These are phyloP conservation scores for Zaprionus tsacasi DNA, from an alignment of 1,140 invertebrate genomes.

Conservation along the genomic window DNA sequence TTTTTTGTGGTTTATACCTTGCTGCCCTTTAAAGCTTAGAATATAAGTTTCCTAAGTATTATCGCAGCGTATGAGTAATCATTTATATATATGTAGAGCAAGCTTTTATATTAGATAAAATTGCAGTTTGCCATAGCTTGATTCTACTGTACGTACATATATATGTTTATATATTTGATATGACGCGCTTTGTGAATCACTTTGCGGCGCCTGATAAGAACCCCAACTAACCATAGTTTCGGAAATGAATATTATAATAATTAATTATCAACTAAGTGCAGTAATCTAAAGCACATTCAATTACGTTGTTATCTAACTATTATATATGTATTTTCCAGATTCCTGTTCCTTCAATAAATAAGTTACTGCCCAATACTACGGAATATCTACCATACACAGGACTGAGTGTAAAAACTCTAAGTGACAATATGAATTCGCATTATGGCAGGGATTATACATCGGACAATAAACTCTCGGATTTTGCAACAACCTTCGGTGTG, in stretches of 20 bases:
- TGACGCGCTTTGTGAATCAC: constrained; percentile 33
- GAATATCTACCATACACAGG: constrained; percentile 91
- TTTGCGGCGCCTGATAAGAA: constrained; percentile 23
- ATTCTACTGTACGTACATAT: not conserved
- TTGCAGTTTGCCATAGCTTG: not conserved
- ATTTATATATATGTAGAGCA: not conserved
- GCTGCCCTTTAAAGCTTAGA: not conserved
- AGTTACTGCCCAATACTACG: constrained; percentile 86
- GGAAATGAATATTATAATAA: constrained; percentile 9
- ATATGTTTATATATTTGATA: not conserved
- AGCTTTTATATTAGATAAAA: not conserved
- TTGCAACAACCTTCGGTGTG: constrained; percentile 97
- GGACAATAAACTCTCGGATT: constrained; percentile 89
- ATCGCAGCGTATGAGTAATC: not conserved
- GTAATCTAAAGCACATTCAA: constrained; percentile 19
- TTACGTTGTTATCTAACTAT: constrained; percentile 1
- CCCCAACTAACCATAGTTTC: constrained; percentile 1
- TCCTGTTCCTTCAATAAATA: constrained; percentile 90
- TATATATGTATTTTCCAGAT: constrained; percentile 85
- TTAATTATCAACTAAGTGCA: constrained; percentile 36
- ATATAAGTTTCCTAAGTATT: not conserved
- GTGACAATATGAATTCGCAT: constrained; percentile 90
- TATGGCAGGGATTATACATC: constrained; percentile 95
- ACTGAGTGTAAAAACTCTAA: constrained; percentile 89
- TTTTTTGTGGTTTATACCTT: not conserved